Evolutionary conservation across 2,113 vertebrate genomes (phyloP).

Genomic region (Clarias magur): DNA sequence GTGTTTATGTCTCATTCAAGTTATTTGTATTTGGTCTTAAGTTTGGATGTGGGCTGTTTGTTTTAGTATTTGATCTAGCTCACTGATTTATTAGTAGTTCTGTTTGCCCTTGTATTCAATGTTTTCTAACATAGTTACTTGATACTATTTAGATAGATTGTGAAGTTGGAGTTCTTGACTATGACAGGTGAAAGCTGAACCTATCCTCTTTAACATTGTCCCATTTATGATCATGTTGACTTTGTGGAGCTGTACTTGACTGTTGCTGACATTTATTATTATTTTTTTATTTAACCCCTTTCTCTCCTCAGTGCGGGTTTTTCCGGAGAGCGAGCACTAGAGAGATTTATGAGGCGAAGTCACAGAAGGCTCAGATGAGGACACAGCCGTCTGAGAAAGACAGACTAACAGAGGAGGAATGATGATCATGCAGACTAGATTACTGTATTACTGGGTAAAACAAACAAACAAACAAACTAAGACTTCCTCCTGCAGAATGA

Average conservation of each 20-base stretch:
- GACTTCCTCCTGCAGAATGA: not conserved
- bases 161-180: not conserved
- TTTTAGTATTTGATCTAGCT: not conserved
- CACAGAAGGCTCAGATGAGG: conserved; percentile 85
- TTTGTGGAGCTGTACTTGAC: not conserved
- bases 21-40: not conserved
- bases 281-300: conserved; percentile 22
- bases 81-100: not conserved
- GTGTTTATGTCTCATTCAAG: not conserved
- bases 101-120: not conserved
- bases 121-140: not conserved
- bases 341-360: conserved; percentile 87
- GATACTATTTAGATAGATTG: not conserved
- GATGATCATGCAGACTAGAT: conserved; percentile 50
- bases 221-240: not conserved
- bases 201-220: not conserved
- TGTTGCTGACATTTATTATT: not conserved
- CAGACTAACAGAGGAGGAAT: conserved; percentile 81
- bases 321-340: conserved; percentile 88
- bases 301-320: conserved; percentile 84
- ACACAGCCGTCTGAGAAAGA: conserved; percentile 87
- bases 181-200: not conserved
- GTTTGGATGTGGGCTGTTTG: too few species aligned
- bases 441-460: conserved; percentile 42
- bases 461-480: not conserved